Conservation (phyloP, 1,140 invertebrate species). For the Papilio polyxenes region DNA sequence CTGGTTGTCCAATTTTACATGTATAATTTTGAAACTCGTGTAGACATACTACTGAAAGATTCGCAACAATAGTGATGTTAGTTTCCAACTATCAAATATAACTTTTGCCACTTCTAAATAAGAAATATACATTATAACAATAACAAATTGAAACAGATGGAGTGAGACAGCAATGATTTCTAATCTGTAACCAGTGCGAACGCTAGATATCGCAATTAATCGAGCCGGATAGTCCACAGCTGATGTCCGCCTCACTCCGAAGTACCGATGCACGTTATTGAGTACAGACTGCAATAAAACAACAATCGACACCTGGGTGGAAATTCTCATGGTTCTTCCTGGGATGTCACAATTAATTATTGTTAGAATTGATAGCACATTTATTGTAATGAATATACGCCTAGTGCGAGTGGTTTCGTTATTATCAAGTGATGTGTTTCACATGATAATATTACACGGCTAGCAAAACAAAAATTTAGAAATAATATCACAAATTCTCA, state of each 20-base stretch:
- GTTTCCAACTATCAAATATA: neutral
- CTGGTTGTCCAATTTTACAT: neutral
- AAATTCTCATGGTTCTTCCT: constrained; percentile 4
- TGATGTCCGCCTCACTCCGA: constrained; percentile 62
- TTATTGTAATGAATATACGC: neutral
- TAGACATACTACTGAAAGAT: neutral
- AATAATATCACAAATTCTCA: neutral
- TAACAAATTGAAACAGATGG: constrained; percentile 38
- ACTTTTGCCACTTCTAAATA: neutral
- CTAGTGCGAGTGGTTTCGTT: neutral
- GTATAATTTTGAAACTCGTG: neutral
- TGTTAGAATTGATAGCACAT: neutral
- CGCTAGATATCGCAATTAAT: constrained; percentile 67
- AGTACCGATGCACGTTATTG: constrained; percentile 56
- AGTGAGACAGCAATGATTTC: constrained; percentile 49
- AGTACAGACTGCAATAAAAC: constrained; percentile 45
- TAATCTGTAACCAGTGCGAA: constrained; percentile 60
- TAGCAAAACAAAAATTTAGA: neutral
- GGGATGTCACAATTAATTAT: neutral
- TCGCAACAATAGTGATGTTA: neutral
- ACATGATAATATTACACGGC: neutral
- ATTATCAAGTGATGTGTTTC: no score
- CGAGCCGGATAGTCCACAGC: constrained; percentile 61
- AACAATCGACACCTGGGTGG: neutral
- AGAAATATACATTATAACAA: neutral